Evolutionary conservation across 2,888 invertebrate genomes (phyloP), one percentile per base, ranked within the genome.

Genomic region (Andrena haemorrhoa): DNA sequence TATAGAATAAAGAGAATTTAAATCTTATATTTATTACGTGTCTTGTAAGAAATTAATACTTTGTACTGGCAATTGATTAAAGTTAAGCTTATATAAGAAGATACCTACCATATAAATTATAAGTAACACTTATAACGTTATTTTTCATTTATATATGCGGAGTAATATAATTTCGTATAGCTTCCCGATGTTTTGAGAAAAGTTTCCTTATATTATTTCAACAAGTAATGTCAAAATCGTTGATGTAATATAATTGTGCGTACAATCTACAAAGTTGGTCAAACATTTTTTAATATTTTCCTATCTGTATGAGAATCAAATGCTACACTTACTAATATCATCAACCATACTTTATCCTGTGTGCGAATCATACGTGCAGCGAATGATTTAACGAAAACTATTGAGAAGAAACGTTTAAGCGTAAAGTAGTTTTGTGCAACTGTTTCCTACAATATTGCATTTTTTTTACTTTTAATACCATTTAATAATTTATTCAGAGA

Each of bases 171-270:
- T 63, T 79, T 68, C 35, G 16, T 78, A 63, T 76, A 2, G 23
- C 56, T 74, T 80, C 5, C 26, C 12, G 51, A 31, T 69, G 68
- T 69, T n/a, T 58, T 16, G 64, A 72, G 41, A 60, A 58, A 65
- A 47, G 10, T 33, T 81, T 65, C 60, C 53, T 60, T 58, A 49
- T 29, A 63, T 56, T 74, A 35, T 16, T 65, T 49, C 8, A 35
- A 26, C 33, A 53, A 31, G 31, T 66, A 56, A 70, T 63, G 33
- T 70, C 70, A 47, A 61, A 70, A 70, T 66, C 35, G 29, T 71
- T 68, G 29, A 53, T 76, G 41, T 60, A 76, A 72, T 71, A 82
- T 75, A 76, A 70, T 82, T 75, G 58, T 75, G 16, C 53, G 53
- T 68, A 71, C 47, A 66, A 81, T 68, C 70, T 75, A 47, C 53